A percentile compares a stretch with the other conserved stretches of the same genome.
These are phyloP conservation scores for Acrobasis consociella DNA, from an alignment of 2,888 invertebrate species.

Conservation along the genomic window DNA sequence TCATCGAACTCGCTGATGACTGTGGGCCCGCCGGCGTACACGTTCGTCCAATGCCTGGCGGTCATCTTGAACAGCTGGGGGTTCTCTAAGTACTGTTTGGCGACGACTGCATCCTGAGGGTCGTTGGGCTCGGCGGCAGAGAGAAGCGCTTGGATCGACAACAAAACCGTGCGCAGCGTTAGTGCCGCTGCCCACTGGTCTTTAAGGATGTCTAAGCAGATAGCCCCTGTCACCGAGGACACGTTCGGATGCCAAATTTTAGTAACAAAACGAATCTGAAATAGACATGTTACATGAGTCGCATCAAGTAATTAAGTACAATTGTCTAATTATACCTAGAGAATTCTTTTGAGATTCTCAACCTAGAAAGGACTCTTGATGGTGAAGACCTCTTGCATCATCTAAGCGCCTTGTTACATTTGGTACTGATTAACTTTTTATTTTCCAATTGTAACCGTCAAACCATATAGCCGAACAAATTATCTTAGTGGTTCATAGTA, in stretches of 20 bases:
- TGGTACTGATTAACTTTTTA: no score
- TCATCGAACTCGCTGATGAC: constrained; percentile 88
- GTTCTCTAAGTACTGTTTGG: constrained; percentile 97
- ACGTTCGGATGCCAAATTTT: constrained; percentile 99
- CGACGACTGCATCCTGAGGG: constrained; percentile 98
- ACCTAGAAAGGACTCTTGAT: no score
- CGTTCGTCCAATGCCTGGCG: constrained; percentile 97
- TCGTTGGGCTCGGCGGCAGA: constrained; percentile 96
- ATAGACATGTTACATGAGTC: constrained; percentile 5
- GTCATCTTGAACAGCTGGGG: constrained; percentile 93
- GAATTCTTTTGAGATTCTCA: no score
- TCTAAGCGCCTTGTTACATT: no score
- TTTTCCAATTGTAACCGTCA: no score
- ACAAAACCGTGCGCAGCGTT: constrained; percentile 96
- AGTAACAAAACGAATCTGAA: constrained; percentile 96
- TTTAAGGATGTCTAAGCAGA: constrained; percentile 99
- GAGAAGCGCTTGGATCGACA: constrained; percentile 97
- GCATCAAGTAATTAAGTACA: not conserved
- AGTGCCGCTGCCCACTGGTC: constrained; percentile 99
- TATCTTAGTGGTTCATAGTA: no score
- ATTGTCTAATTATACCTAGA: no score
- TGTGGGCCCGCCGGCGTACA: constrained; percentile 92
- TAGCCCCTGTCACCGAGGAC: constrained; percentile 98
- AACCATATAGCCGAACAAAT: no score
- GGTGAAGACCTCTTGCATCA: no score